Percentiles rank a stretch among this genome's conserved stretches.
phyloP scores from a whole-genome alignment of 2,797 vertebrate genomes.

The Chromis chromis region DNA sequence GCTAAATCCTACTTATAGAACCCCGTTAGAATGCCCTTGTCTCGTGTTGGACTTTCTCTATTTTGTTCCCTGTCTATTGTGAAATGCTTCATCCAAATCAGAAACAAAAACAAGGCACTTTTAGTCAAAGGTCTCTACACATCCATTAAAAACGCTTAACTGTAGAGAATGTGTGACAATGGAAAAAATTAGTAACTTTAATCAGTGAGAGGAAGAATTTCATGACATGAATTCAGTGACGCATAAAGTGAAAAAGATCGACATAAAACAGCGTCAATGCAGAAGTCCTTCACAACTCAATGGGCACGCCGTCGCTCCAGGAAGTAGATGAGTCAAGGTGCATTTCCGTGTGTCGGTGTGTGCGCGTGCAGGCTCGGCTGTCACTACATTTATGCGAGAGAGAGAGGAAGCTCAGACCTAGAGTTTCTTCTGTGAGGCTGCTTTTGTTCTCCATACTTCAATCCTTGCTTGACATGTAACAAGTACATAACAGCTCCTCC shows the following conservation, averaged over 20 bases:
- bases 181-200: constrained; percentile 9
- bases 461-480: constrained; percentile 56
- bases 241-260: constrained; percentile 25
- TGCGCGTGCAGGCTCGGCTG: constrained; percentile 21
- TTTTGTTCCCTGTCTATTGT: not conserved
- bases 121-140: not conserved
- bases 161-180: not conserved
- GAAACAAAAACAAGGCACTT: not conserved
- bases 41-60: not conserved
- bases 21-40: not conserved
- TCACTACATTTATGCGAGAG: constrained; percentile 28
- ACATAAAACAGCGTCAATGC: constrained; percentile 28
- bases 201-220: constrained; percentile 16
- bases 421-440: constrained; percentile 35
- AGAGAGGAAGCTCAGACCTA: constrained; percentile 30
- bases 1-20: constrained; percentile 25
- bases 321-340: constrained; percentile 49
- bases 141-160: not conserved
- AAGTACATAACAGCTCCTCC: constrained; percentile 55
- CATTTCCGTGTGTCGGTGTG: constrained; percentile 15
- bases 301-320: constrained; percentile 54
- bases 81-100: not conserved
- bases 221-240: constrained; percentile 33
- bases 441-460: constrained; percentile 57
- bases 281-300: constrained; percentile 69